Percentiles rank a stretch among this genome's conserved stretches.
phyloP scores from a whole-genome alignment of 2,888 invertebrate species.

The Andrena camellia region DNA sequence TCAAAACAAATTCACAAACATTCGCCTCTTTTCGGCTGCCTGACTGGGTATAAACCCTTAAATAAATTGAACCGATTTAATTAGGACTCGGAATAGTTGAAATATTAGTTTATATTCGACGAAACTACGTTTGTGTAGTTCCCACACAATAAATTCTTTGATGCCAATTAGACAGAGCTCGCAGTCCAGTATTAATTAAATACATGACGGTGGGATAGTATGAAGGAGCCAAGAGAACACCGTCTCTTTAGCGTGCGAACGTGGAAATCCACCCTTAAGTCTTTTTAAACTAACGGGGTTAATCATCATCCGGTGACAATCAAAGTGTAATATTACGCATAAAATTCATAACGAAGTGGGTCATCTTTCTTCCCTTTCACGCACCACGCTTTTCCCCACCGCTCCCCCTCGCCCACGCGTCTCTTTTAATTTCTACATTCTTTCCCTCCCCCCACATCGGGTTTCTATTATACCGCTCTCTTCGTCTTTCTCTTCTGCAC shows the following conservation, averaged over 20 bases:
- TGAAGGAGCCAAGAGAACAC: neutral
- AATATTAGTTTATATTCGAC: neutral
- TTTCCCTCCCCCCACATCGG: neutral
- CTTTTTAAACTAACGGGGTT: constrained; percentile 56
- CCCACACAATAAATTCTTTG: neutral
- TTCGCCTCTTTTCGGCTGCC: no score
- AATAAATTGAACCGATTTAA: neutral
- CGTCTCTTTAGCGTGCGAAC: neutral
- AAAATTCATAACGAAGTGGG: constrained; percentile 77
- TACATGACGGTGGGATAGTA: neutral
- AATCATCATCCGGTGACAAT: constrained; percentile 71
- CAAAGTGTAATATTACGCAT: constrained; percentile 75
- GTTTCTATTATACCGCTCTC: constrained; percentile 45
- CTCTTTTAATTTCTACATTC: constrained; percentile 22
- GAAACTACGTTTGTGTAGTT: neutral
- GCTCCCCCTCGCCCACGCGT: constrained; percentile 1
- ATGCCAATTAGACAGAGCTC: no score
- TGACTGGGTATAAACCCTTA: no score
- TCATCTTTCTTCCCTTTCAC: constrained; percentile 64
- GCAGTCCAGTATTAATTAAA: neutral
- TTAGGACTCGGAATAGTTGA: neutral
- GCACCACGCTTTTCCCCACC: constrained; percentile 12
- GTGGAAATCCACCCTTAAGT: neutral
- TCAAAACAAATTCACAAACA: no score
- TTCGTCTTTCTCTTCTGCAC: constrained; percentile 12